A percentile compares a stretch with the other conserved stretches of the same genome.
Evolutionary conservation across 2,888 invertebrate genomes (phyloP).

Genomic region (Neoscelio sp.): DNA sequence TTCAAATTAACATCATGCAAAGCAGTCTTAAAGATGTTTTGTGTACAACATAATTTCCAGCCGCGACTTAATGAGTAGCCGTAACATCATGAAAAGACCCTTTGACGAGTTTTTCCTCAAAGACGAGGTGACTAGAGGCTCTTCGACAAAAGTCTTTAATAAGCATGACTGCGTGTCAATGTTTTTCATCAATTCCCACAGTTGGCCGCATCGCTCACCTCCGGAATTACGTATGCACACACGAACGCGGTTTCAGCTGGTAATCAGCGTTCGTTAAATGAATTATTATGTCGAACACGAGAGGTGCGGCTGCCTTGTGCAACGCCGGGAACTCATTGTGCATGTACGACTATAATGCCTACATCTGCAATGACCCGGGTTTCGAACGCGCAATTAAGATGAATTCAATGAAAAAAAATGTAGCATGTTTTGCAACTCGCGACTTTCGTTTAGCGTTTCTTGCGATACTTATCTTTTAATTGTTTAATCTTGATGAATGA

Average conservation of each 20-base stretch:
- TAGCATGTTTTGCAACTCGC: constrained; percentile 37
- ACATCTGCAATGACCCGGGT: constrained; percentile 56
- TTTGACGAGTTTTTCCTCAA: constrained; percentile 51
- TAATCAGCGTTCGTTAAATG: constrained; percentile 68
- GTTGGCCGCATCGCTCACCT: constrained; percentile 42
- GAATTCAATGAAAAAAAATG: constrained; percentile 42
- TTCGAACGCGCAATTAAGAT: constrained; percentile 53
- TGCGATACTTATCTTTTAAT: constrained; percentile 43
- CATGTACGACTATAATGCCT: constrained; percentile 40
- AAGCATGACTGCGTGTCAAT: constrained; percentile 27
- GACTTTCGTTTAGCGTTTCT: constrained; percentile 36
- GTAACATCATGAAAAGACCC: constrained; percentile 16
- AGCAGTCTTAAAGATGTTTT: constrained; percentile 21
- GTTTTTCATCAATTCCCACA: constrained; percentile 61
- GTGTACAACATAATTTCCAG: constrained; percentile 3
- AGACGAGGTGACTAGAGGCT: not conserved
- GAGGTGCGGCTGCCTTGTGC: constrained; percentile 68
- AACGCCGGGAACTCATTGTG: constrained; percentile 54
- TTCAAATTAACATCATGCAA: constrained; percentile 23
- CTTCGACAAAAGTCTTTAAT: constrained; percentile 28
- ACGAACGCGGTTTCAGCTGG: constrained; percentile 39
- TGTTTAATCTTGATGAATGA: constrained; percentile 46
- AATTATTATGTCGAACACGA: constrained; percentile 70
- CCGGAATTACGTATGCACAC: constrained; percentile 62
- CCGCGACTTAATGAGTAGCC: constrained; percentile 31